A percentile compares a stretch with the other conserved stretches of the same genome.
These are phyloP conservation scores for Doryteuthis pealeii DNA, from an alignment of 1,140 invertebrate species.

Conservation along the genomic window DNA sequence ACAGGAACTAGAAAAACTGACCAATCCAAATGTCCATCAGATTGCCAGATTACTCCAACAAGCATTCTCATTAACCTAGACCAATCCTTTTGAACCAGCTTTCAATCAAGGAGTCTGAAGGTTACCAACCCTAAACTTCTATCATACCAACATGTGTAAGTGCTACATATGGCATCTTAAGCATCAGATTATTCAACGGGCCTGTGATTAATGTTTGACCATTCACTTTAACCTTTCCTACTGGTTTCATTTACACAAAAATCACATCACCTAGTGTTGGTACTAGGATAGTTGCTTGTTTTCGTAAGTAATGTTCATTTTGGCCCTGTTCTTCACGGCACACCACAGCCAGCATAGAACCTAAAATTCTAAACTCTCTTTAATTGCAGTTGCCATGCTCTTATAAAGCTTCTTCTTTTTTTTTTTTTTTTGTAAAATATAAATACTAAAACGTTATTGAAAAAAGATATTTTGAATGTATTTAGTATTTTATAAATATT, in stretches of 20 bases:
- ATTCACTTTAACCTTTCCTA: neutral
- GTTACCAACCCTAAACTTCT: neutral
- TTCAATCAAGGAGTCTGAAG: neutral
- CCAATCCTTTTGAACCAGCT: slow-evolving; percentile 4
- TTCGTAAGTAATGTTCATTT: neutral
- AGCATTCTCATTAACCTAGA: slow-evolving; percentile 2
- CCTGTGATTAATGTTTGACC: neutral
- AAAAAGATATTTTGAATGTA: too few relatives aligned
- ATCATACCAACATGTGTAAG: slow-evolving; percentile 7
- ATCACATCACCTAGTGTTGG: neutral
- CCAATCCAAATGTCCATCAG: neutral
- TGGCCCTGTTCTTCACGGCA: slow-evolving; percentile 1
- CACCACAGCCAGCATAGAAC: slow-evolving; percentile 2
- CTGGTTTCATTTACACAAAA: slow-evolving; percentile 2
- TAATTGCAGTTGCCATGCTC: too few relatives aligned
- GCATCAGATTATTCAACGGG: neutral
- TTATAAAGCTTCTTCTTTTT: too few relatives aligned
- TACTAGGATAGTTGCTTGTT: neutral
- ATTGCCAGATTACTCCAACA: slow-evolving; percentile 2
- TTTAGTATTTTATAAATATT: too few relatives aligned
- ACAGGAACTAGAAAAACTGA: neutral
- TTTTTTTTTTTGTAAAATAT: too few relatives aligned
- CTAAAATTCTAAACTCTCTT: too few relatives aligned
- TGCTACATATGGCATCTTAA: slow-evolving; percentile 7
- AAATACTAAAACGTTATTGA: too few relatives aligned